Conservation (phyloP, 2,797 vertebrate species). For the Sebastolobus alascanus region DNA sequence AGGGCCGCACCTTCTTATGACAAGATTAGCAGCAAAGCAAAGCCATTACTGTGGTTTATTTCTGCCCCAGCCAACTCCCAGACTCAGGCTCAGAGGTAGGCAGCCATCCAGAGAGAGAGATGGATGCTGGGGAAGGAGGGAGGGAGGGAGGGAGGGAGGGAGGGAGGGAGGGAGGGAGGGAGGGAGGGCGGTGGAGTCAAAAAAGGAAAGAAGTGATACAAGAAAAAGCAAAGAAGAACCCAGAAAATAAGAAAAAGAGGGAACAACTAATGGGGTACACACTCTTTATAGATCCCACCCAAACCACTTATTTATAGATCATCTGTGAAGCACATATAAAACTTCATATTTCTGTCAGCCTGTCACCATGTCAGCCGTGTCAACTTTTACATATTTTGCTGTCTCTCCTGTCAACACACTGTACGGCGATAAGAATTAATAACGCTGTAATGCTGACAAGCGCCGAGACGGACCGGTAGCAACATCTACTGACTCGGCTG, state of each 20-base stretch:
- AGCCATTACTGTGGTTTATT: conserved; percentile 83
- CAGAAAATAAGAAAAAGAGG: conserved; percentile 44
- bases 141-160: not conserved
- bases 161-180: conserved; percentile 5
- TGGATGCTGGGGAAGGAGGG: conserved; percentile 1
- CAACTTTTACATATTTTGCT: conserved; percentile 69
- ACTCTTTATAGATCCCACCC: conserved; percentile 67
- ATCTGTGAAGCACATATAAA: conserved; percentile 61
- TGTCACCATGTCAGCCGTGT: conserved; percentile 73
- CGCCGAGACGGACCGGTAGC: conserved; percentile 46
- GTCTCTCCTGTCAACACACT: conserved; percentile 69
- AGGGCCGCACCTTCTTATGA: conserved; percentile 84
- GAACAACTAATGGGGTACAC: conserved; percentile 65
- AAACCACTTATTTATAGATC: conserved; percentile 76
- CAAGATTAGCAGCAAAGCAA: conserved; percentile 85
- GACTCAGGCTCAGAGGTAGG: conserved; percentile 66
- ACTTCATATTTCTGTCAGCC: conserved; percentile 68
- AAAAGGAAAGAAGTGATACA: not conserved
- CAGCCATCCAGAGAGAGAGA: conserved; percentile 62
- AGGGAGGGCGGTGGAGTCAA: conserved; percentile 12
- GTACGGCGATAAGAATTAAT: conserved; percentile 63
- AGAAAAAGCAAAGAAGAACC: conserved; percentile 33
- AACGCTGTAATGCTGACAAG: conserved; percentile 68
- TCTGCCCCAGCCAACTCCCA: conserved; percentile 76
- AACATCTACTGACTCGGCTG: conserved; percentile 43